Evolutionary conservation across 2,113 vertebrate genomes (phyloP), one percentile per base, ranked within the genome.

Genomic region (Gulo gulo): DNA sequence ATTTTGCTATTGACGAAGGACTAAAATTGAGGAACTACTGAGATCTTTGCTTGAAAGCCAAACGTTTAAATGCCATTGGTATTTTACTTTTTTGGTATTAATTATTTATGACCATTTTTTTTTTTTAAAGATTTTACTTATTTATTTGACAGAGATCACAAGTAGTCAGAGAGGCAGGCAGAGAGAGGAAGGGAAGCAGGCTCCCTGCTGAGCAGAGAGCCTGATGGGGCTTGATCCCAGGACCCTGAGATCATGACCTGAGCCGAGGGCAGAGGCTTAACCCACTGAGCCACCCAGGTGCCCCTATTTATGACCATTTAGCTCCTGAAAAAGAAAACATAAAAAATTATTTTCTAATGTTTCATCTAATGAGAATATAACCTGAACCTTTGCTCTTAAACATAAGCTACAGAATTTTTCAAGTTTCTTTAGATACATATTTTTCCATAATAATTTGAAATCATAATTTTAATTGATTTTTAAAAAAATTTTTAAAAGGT

Each of bases 21-120:
- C 34, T 79, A 63, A 97, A 93, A 82, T 85, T 76, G 52, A 57
- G 59, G 45, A 87, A 92, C 73, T 79, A 36, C 73, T 65, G 6
- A 74, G 50, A 67, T 36, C 90, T 95, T 86, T 96, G 69, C 57
- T 96, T 73, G n/a, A 87, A 94, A 47, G 4, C 29, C 57, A 94
- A 95, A 92, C 34, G 69, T 87, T 8, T 90, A 95, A 96, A 76
- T 36, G 39, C 39, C 50, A 88, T 36, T 61, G 29, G 10, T 81
- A 85, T 86, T 94, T 89, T 84, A 63, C 29, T 73, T 91, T 93
- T 89, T 80, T 78, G 23, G 13, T 42, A 45, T 73, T 65, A 52
- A 71, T 94, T 45, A 86, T 95, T 95, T 93, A 63, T 92, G 36
- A 67, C 50, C 78, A 39, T 39, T 2, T 42, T 42, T 42, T 39